Base-by-base conservation (phyloP, 2,113 vertebrate genomes). In the Pseudolaguvia tuberculata region DNA sequence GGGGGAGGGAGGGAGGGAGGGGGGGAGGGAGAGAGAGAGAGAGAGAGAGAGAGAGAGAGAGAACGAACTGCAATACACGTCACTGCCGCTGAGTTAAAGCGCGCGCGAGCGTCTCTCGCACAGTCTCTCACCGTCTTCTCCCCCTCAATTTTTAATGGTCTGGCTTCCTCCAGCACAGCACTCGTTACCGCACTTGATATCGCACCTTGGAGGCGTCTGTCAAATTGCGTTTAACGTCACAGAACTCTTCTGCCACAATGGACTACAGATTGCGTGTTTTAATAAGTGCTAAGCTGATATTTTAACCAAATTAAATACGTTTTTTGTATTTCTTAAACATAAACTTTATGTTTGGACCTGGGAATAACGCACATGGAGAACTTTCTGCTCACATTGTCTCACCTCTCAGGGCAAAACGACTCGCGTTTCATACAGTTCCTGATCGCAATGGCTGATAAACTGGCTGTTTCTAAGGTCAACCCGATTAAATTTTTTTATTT, bases 41-140 rank as follows among this genome's bases (percentile, higher is more conserved):
- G n/a, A n/a, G n/a, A n/a, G n/a, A n/a, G n/a, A n/a, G n/a, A 31
- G 61, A 45, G 35, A n/a, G 35, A 59, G 92, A 89, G 90, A 71
- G 79, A 78, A 73, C 88, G 89, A n/a, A n/a, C 89, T 91, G 91
- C 91, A 92, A 89, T 89, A 91, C 87, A 86, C 90, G 90, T 91
- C 91, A 92, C 88, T 81, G 88, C 87, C 88, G 85, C 89, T 85
- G 82, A 89, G 87, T 90, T 87, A 87, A 87, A 86, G 91, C 90
- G 89, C 90, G 88, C 88, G 87, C 87, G 87, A 84, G 89, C 90
- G 87, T 84, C 85, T 83, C 85, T 82, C 84, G 86, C 87, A 91
- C 88, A 88, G 89, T 89, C 88, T 91, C 89, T 86, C 88, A 75
- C 85, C 87, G 79, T 82, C 85, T 87, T 86, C 85, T 79, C 81